Evolutionary conservation across 2,797 vertebrate genomes (phyloP).

Genomic region (Sebastes glaucus): DNA sequence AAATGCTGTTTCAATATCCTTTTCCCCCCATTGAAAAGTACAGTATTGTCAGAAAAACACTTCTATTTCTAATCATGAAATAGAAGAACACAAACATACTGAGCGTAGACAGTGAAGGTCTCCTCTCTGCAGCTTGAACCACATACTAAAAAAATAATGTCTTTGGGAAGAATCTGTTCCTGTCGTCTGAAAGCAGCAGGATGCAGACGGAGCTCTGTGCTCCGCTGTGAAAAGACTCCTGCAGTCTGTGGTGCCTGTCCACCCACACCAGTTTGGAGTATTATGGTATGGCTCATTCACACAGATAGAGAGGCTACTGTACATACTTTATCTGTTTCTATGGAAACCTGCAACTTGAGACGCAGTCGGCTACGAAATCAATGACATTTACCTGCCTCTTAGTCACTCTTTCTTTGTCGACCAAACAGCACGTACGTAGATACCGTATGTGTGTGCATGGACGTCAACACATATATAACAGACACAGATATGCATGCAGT

Average conservation of each 20-base stretch:
- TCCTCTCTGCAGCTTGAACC: not conserved
- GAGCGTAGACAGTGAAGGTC: not conserved
- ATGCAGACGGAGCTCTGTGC: slow-evolving; percentile 45
- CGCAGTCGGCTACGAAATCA: slow-evolving; percentile 32
- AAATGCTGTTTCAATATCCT: not conserved
- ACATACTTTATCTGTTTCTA: slow-evolving; percentile 65
- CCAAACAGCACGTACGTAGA: not conserved
- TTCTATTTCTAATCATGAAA: not conserved
- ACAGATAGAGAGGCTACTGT: slow-evolving; percentile 49
- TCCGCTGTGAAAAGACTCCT: slow-evolving; percentile 48
- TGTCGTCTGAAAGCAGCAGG: slow-evolving; percentile 7
- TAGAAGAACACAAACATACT: not conserved
- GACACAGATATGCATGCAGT: not conserved
- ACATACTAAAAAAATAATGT: not conserved
- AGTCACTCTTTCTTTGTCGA: slow-evolving; percentile 13
- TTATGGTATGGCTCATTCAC: slow-evolving; percentile 78
- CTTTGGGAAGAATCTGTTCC: slow-evolving; percentile 16
- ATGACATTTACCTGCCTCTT: slow-evolving; percentile 50
- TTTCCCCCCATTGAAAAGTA: not conserved
- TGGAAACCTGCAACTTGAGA: slow-evolving; percentile 66
- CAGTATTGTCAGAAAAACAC: not conserved
- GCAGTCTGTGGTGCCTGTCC: slow-evolving; percentile 44
- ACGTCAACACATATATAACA: not conserved
- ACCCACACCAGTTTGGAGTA: slow-evolving; percentile 62
- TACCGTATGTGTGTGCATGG: not conserved